Conservation (phyloP, 2,888 invertebrate genomes). For the Elmis aenea region DNA sequence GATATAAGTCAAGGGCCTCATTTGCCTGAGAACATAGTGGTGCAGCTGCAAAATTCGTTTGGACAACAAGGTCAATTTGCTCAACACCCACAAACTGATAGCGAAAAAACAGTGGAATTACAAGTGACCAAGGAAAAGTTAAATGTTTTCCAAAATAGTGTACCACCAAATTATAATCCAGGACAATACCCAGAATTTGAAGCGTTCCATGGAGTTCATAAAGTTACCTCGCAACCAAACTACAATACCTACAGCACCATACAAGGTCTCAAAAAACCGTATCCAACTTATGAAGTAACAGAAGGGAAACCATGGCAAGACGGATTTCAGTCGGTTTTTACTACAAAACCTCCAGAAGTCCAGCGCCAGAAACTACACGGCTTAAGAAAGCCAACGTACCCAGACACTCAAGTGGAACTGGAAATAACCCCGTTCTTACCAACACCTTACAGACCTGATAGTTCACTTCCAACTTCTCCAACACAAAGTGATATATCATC, state of each 20-base stretch:
- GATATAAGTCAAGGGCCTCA: constrained; percentile 3
- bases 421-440: constrained; percentile 37
- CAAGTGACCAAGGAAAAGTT: constrained; percentile 46
- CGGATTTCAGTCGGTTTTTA: constrained; percentile 19
- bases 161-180: constrained; percentile 31
- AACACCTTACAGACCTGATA: constrained; percentile 41
- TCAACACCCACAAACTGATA: constrained; percentile 22
- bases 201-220: too few species aligned
- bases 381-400: constrained; percentile 9
- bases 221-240: too few species aligned
- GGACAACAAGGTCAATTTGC: constrained; percentile 28
- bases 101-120: constrained; percentile 33
- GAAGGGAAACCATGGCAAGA: constrained; percentile 39
- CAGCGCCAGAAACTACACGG: constrained; percentile 5
- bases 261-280: constrained; percentile 16
- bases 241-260: constrained; percentile 4
- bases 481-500: constrained; percentile 43
- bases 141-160: constrained; percentile 39
- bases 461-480: constrained; percentile 38
- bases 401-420: constrained; percentile 13
- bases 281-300: constrained; percentile 44
- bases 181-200: constrained; percentile 8
- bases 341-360: constrained; percentile 9
- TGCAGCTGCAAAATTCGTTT: constrained; percentile 40
- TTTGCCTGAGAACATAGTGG: constrained; percentile 35